Evolutionary conservation across 2,888 invertebrate genomes (phyloP).

Genomic region (Dasysyrphus albostriatus): DNA sequence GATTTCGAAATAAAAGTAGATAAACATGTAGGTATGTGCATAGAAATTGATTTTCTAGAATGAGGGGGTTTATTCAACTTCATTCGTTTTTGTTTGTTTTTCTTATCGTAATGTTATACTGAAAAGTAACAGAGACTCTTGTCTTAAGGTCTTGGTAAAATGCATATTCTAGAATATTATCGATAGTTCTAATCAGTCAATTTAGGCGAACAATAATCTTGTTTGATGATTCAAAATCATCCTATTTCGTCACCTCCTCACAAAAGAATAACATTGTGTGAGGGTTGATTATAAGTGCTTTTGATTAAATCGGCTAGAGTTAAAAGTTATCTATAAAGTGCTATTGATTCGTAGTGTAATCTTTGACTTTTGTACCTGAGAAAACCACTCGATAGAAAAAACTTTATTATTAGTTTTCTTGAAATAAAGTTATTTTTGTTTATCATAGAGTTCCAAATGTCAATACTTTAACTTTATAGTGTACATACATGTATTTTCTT

Average conservation of each 20-base stretch:
- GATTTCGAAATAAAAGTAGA: too few relatives aligned
- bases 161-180: neutral
- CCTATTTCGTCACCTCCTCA: neutral
- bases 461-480: too few relatives aligned
- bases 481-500: too few relatives aligned
- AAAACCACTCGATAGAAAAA: neutral
- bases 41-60: too few relatives aligned
- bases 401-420: neutral
- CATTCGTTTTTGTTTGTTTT: neutral
- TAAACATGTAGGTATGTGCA: too few relatives aligned
- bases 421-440: neutral
- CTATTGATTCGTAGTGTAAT: constrained; percentile 1
- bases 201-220: neutral
- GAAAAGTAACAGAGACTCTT: too few relatives aligned
- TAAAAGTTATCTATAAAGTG: neutral
- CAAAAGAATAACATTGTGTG: neutral
- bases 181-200: neutral
- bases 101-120: neutral
- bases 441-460: too few relatives aligned
- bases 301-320: neutral
- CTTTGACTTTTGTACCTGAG: constrained; percentile 11
- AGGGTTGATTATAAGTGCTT: neutral
- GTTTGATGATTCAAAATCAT: neutral
- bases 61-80: too few relatives aligned
- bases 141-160: too few relatives aligned